Evolutionary conservation across 2,888 invertebrate species (phyloP), one percentile per base, ranked within the genome.

Genomic region (Bembecia ichneumoniformis): DNA sequence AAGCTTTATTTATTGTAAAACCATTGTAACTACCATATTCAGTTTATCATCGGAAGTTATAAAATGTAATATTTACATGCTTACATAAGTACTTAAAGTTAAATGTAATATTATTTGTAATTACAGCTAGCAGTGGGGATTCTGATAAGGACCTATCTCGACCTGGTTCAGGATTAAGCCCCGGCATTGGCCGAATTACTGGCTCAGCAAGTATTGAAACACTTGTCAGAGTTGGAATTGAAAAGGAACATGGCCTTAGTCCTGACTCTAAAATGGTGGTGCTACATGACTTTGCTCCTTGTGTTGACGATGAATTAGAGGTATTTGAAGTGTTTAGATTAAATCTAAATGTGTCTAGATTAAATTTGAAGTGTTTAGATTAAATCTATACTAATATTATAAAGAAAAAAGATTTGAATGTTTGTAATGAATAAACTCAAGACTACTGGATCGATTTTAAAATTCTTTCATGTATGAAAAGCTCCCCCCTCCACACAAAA

Each of bases 261-360:
- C 96, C 96, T 0, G 96, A 96, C 71, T 96, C 96, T 47, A 96
- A 96, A 87, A 96, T 97, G 96, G 94, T 97, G 53, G 96, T 97
- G 36, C 86, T 97, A 9, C 96, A 97, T 74, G 97, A 97, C 74
- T 98, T 98, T 74, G 94, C 94, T 11, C 97, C 97, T 0, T 97
- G 97, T 72, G 97, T 97, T 1, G 96, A 97, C 73, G 97, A 97
- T 78, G 97, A 98, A 72, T 87, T 98, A 45, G 95, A 96, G 88
- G 94, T 94, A 48, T 20, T 20, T 20, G 7, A 20, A 28, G 4
- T 7, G 5, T 4, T 9, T 28, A 4, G 20, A 20, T 11, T 13
- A 40, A 40, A n/a, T 40, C 5, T 11, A 40, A 40, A 7, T 7
- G 5, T 28, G 7, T 28, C 35, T 11, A 35, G 35, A 35, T 7